phyloP scores from a whole-genome alignment of 2,113 vertebrate genomes.

The Centropristis striata region DNA sequence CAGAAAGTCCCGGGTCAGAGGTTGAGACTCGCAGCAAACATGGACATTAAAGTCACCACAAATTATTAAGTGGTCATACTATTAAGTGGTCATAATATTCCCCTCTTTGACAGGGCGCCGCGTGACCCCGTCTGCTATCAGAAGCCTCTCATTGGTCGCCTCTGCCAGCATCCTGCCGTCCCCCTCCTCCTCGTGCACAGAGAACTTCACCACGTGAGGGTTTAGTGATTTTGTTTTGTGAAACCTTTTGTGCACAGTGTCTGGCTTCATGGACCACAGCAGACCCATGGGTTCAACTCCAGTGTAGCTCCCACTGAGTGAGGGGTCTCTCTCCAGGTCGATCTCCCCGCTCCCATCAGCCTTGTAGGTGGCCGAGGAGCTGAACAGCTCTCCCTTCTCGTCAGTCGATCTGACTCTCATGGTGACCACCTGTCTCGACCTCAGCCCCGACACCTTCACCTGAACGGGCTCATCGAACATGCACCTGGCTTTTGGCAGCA shows the following conservation, averaged over 20 bases:
- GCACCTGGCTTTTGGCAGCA: conserved; percentile 6
- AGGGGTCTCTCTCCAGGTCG: conserved; percentile 11
- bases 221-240: background rate
- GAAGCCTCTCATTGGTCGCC: conserved; percentile 57
- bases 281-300: conserved; percentile 4
- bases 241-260: background rate
- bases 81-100: no score
- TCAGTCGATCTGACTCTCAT: background rate
- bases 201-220: conserved; percentile 6
- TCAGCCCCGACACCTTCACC: conserved; percentile 5
- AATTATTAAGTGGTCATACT: no score
- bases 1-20: no score
- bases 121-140: conserved; percentile 59
- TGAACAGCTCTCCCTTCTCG: background rate
- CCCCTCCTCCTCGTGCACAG: conserved; percentile 17
- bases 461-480: conserved; percentile 1
- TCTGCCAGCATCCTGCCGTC: conserved; percentile 48
- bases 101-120: conserved; percentile 36
- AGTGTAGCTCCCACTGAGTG: background rate
- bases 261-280: conserved; percentile 1
- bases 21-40: no score
- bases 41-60: no score
- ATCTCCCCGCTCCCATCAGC: conserved; percentile 8
- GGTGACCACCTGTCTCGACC: conserved; percentile 16
- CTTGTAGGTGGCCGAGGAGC: conserved; percentile 5